Evolutionary conservation across 2,113 vertebrate species (phyloP).

Genomic region (Accipiter cooperii): DNA sequence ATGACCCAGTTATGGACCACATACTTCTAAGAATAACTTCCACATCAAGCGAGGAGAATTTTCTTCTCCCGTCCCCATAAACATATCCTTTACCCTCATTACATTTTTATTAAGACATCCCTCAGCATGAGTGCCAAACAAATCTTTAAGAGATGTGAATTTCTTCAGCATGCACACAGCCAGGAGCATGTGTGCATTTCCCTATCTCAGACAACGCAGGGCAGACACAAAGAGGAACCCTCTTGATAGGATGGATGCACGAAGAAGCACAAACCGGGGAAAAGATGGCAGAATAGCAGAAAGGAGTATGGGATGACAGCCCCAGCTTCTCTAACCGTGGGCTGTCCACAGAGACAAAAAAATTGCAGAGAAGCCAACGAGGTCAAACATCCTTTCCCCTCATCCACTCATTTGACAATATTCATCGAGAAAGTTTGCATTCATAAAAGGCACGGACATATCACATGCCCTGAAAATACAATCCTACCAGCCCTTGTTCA

Average conservation of each 20-base stretch:
- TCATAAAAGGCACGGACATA: neutral
- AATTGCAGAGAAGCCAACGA: neutral
- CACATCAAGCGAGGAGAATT: conserved; percentile 23
- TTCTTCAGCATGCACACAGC: neutral
- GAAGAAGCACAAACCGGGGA: neutral
- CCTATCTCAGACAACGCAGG: neutral
- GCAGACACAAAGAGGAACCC: conserved; percentile 19
- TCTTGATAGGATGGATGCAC: neutral
- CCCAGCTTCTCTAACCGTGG: neutral
- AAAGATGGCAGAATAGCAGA: neutral
- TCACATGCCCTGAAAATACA: neutral
- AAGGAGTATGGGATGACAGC: neutral
- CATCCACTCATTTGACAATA: neutral
- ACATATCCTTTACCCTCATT: conserved; percentile 34
- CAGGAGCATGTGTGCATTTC: neutral
- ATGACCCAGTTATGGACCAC: conserved; percentile 49
- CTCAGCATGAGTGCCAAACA: neutral
- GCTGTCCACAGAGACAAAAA: neutral
- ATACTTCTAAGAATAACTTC: conserved; percentile 57
- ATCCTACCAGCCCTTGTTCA: conserved; percentile 19
- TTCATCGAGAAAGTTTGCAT: neutral
- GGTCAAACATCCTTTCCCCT: neutral
- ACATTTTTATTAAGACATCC: conserved; percentile 8
- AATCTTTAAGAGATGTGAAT: neutral
- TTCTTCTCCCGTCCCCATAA: neutral